Base-by-base conservation (phyloP, 2,888 invertebrate genomes). In the Drosophila neotestacea region DNA sequence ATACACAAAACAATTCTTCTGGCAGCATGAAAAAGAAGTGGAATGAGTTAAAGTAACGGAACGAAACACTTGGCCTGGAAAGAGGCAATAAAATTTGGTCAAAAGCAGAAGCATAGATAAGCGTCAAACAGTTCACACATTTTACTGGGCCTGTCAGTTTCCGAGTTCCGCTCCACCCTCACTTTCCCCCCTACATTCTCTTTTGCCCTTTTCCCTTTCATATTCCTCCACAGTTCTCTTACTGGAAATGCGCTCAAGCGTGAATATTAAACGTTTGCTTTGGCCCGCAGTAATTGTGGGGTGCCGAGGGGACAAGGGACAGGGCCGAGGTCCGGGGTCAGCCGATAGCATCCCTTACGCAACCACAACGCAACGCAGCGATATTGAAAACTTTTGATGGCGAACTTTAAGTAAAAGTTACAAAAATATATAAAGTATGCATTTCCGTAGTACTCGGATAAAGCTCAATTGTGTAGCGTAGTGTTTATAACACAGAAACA, bases 121-220 rank as follows among this genome's bases (percentile, higher is more conserved):
- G 89, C 84, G 88, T 88, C 88, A 87, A 89, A 77, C 88, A 74
- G 82, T 85, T 85, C 88, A 87, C 89, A 85, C 88, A 89, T 88
- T 83, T 83, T 56, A 59, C 62, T 77, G 48, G 56, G 62, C 32
- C 68, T 70, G 55, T 60, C 77, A 70, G 70, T 65, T 74, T 48
- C 60, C 68, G 69, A 61, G 55, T 58, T 66, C 72, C 62, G 65
- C 55, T 56, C 41, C 6, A 4, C 46, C 27, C 11, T 6, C 51
- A 7, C 41, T n/a, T 22, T n/a, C 9, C 2, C 5, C 10, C 6
- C 13, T 16, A 4, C 22, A 11, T 51, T 7, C 32, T n/a, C 6
- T 16, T 16, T 16, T 64, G 27, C 10, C 30, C 42, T 13, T n/a
- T 30, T 22, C 32, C 7, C 48, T 16, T 44, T 52, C 16, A 22